These are phyloP conservation scores for Fistularia commersonii DNA, from an alignment of 2,797 vertebrate genomes.

Conservation along the genomic window DNA sequence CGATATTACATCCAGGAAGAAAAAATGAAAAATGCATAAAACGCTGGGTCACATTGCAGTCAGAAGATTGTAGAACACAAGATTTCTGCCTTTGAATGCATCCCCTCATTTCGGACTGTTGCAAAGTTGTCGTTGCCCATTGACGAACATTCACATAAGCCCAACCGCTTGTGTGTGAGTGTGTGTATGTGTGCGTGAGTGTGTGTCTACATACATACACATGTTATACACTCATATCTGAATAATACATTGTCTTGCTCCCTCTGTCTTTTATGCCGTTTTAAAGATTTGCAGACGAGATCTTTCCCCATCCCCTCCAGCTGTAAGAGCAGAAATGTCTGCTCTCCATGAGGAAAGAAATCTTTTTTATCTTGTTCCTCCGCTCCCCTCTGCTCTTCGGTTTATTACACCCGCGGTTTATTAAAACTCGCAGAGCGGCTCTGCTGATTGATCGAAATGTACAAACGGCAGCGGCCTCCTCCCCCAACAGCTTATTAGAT, in stretches of 20 bases:
- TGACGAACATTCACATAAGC: too few species aligned
- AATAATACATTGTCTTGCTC: slow-evolving; percentile 13
- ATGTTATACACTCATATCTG: slow-evolving; percentile 1
- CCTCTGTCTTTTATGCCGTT: slow-evolving; percentile 13
- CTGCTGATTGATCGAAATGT: slow-evolving; percentile 55
- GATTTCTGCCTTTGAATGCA: not conserved
- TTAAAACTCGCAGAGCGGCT: slow-evolving; percentile 45
- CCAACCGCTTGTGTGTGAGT: too few species aligned
- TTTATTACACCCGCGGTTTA: slow-evolving; percentile 65
- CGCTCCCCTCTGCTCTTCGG: slow-evolving; percentile 55
- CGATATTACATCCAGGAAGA: slow-evolving; percentile 47
- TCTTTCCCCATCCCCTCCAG: slow-evolving; percentile 5
- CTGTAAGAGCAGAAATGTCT: slow-evolving; percentile 43
- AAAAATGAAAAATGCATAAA: slow-evolving; percentile 28
- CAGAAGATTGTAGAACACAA: too few species aligned
- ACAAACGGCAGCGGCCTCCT: slow-evolving; percentile 27
- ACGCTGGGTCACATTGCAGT: too few species aligned
- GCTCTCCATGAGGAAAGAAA: slow-evolving; percentile 29
- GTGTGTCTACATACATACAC: not conserved
- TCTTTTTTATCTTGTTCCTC: slow-evolving; percentile 45
- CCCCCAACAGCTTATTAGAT: slow-evolving; percentile 50
- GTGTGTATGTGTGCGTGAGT: too few species aligned
- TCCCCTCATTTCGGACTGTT: too few species aligned
- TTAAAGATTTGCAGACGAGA: slow-evolving; percentile 5
- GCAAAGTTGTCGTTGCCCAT: too few species aligned